phyloP scores from a whole-genome alignment of 2,113 vertebrate genomes.

The Paracanthobrama guichenoti region DNA sequence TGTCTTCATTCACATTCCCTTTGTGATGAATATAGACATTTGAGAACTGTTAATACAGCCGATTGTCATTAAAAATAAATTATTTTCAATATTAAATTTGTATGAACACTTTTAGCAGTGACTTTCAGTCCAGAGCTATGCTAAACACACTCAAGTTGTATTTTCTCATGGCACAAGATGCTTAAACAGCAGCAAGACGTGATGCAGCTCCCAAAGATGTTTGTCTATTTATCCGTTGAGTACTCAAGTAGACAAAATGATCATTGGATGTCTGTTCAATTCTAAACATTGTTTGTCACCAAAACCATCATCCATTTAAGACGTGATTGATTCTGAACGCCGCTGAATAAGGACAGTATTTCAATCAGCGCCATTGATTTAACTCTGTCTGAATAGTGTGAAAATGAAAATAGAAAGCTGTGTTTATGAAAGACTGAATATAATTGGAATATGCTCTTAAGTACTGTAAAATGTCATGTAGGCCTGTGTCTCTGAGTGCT shows the following conservation, averaged over 20 bases:
- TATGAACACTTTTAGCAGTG: background rate
- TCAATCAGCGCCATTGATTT: conserved; percentile 21
- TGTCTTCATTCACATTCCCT: background rate
- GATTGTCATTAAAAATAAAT: too few species aligned
- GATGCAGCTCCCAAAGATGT: background rate
- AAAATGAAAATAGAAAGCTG: conserved; percentile 35
- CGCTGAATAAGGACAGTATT: conserved; percentile 8
- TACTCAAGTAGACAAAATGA: background rate
- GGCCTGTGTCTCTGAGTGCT: conserved; percentile 13
- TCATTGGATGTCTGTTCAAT: background rate
- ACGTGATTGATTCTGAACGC: background rate
- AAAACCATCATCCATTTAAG: background rate
- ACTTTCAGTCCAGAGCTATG: background rate
- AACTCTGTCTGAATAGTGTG: conserved; percentile 1
- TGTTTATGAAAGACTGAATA: conserved; percentile 32
- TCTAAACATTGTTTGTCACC: background rate
- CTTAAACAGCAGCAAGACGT: background rate
- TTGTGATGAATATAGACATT: too few species aligned
- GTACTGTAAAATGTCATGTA: conserved; percentile 24
- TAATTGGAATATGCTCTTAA: conserved; percentile 32
- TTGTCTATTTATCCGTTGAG: background rate
- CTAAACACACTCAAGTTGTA: background rate
- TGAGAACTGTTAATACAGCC: too few species aligned
- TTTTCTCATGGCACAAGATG: background rate
- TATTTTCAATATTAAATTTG: background rate